Evolutionary conservation across 1,140 invertebrate species (phyloP).

Genomic region (Drosophila erecta): DNA sequence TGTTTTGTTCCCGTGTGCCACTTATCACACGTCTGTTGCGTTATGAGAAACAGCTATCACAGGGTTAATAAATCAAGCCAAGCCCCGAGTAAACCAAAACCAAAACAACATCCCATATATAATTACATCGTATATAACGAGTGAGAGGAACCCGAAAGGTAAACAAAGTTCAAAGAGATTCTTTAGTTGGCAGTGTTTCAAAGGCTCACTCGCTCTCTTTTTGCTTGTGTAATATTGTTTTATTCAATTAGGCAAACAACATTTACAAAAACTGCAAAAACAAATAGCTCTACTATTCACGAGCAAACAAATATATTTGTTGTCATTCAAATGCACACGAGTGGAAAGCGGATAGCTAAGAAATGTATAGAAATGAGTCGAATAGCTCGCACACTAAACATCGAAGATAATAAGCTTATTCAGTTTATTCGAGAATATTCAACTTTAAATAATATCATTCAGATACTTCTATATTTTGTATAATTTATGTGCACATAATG

Average conservation of each 20-base stretch:
- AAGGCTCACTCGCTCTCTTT: slow-evolving; percentile 14
- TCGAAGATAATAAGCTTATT: neutral
- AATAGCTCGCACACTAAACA: slow-evolving; percentile 1
- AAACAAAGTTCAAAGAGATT: slow-evolving; percentile 49
- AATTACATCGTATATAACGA: neutral
- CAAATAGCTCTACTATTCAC: slow-evolving; percentile 4
- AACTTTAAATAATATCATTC: too few species aligned
- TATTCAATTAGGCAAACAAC: slow-evolving; percentile 56
- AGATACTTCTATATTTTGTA: too few species aligned
- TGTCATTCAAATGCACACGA: slow-evolving; percentile 54
- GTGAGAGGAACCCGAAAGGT: slow-evolving; percentile 20
- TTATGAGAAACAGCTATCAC: slow-evolving; percentile 10
- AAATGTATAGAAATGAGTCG: neutral
- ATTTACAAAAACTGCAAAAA: slow-evolving; percentile 48
- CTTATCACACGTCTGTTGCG: slow-evolving; percentile 12
- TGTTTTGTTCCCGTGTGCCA: neutral
- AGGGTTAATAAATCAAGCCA: slow-evolving; percentile 27
- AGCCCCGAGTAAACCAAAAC: slow-evolving; percentile 14
- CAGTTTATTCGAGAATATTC: too few species aligned
- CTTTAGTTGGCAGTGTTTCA: slow-evolving; percentile 48
- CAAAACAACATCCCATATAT: slow-evolving; percentile 1
- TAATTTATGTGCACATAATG: too few species aligned
- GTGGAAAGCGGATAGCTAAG: slow-evolving; percentile 20
- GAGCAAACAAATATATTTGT: slow-evolving; percentile 40
- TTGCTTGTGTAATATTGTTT: slow-evolving; percentile 55